These are phyloP conservation scores for Euplexia lucipara DNA, from an alignment of 2,888 invertebrate species.

Conservation along the genomic window DNA sequence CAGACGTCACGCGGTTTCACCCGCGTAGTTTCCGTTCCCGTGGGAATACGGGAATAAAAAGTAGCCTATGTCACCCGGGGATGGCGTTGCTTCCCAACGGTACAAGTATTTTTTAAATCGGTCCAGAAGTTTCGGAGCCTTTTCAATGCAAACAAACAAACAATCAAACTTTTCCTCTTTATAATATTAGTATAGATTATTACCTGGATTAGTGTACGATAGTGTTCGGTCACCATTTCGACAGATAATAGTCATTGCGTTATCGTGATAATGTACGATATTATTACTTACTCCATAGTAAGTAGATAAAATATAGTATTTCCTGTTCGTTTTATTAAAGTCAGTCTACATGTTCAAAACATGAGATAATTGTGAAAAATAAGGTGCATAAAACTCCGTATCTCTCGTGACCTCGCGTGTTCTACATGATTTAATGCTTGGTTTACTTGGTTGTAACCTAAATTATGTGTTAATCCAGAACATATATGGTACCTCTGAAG, in stretches of 20 bases:
- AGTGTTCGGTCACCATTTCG: neutral
- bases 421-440: constrained; percentile 21
- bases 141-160: no score
- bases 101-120: no score
- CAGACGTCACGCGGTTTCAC: no score
- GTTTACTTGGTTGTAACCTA: neutral
- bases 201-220: neutral
- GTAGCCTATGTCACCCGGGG: no score
- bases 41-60: no score
- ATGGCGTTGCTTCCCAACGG: no score
- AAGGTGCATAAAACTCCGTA: neutral
- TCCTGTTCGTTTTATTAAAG: neutral
- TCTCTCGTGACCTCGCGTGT: constrained; percentile 11
- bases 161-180: no score
- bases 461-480: constrained; percentile 11
- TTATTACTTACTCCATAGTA: neutral
- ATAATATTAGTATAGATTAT: no score
- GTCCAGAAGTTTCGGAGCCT: no score
- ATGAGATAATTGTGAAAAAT: constrained; percentile 18
- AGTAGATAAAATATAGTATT: neutral
- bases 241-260: neutral
- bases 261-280: neutral
- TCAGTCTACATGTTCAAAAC: neutral
- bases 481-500: constrained; percentile 4
- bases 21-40: no score